Evolutionary conservation across 2,888 invertebrate genomes (phyloP), one percentile per base, ranked within the genome.

Genomic region (Dendrolimus houi): DNA sequence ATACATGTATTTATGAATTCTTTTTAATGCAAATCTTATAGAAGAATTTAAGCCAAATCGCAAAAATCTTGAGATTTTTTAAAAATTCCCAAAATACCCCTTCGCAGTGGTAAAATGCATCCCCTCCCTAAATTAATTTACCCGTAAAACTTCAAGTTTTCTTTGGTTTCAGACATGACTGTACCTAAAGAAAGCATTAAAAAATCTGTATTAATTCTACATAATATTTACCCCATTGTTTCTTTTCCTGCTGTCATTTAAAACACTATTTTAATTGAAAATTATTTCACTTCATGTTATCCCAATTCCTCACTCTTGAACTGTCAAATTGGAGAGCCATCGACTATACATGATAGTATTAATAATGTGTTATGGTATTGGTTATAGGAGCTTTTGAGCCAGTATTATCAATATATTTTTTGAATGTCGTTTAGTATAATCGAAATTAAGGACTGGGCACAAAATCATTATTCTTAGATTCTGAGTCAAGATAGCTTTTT

Each of bases 171-270:
- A 40, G 10, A 29, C 40, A 8, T 29, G 10, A 54, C 2, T 54
- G 9, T 40, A 54, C 12, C 12, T 40, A 52, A 54, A 55, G 42
- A 47, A n/a, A 17, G 12, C 29, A 9, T 41, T 12, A 52, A 13
- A 40, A 53, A 8, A 29, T 29, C 29, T 6, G 3, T 29, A 29
- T 29, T 29, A 29, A 29, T 29, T 57, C 9, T 14, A 52, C 66
- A 68, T 60, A 58, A 55, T 74, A 92, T 93, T 93, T 85, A 95
- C 95, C 95, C 95, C 95, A 95, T 95, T 72, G 93, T 93, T 91
- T 95, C 95, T 91, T 94, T 95, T 91, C 95, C 95, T 85, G 93
- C 94, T 92, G 95, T 95, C 95, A 95, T 95, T 92, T 92, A 92
- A 47, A 85, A 87, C 81, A 82, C 82, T 77, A 77, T 85, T 83